Conservation (phyloP, 2,797 vertebrate genomes). For the Peromyscus attwateri region DNA sequence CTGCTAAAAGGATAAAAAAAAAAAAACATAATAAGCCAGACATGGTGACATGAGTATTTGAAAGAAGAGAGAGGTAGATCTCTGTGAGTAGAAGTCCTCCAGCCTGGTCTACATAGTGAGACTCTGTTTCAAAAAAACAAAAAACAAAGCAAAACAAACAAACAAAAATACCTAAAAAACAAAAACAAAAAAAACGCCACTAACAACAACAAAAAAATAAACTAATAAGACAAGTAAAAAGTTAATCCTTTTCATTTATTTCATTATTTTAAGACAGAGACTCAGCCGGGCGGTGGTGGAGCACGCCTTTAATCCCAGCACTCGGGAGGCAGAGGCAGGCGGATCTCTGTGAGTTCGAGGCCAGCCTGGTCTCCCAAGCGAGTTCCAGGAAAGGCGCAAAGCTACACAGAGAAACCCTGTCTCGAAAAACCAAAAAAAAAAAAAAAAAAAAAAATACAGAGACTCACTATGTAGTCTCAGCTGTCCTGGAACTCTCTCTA, state of each 20-base stretch:
- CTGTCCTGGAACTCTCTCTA: background rate
- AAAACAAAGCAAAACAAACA: background rate
- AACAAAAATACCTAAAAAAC: background rate
- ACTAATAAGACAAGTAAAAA: background rate
- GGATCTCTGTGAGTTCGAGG: too few species aligned
- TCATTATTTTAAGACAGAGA: background rate
- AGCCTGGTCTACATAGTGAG: background rate
- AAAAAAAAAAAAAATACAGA: too few species aligned
- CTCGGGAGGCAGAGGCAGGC: too few species aligned
- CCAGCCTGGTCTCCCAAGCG: too few species aligned
- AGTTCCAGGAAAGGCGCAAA: too few species aligned
- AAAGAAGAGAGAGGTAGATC: background rate
- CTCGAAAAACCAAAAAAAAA: too few species aligned
- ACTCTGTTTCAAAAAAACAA: background rate
- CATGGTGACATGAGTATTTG: background rate
- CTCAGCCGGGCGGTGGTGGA: too few species aligned
- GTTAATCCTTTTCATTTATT: background rate
- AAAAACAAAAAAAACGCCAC: background rate
- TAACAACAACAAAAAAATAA: background rate
- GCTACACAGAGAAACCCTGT: too few species aligned
- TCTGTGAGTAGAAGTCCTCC: background rate
- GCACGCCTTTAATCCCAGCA: too few species aligned
- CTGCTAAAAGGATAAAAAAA: conserved; percentile 13
- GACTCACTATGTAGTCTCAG: background rate
- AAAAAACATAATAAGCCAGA: background rate